Evolutionary conservation across 2,888 invertebrate genomes (phyloP).

Genomic region (Standfussiana lucernea): DNA sequence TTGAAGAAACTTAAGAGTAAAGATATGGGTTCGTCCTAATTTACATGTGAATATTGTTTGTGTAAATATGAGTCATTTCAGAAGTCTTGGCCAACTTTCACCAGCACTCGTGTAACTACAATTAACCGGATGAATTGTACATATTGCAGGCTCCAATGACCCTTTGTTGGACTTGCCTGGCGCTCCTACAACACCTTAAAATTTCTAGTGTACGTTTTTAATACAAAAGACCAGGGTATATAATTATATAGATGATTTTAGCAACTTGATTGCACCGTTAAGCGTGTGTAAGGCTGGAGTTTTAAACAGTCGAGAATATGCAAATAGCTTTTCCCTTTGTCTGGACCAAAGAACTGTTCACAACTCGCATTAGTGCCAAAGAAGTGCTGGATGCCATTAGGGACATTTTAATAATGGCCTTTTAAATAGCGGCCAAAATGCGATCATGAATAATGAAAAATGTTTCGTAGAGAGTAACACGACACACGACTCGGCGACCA

Average conservation of each 20-base stretch:
- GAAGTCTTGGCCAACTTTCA: constrained; percentile 86
- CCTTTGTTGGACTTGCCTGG: constrained; percentile 64
- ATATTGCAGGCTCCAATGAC: constrained; percentile 68
- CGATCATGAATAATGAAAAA: constrained; percentile 68
- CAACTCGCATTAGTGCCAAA: constrained; percentile 80
- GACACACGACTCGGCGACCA: constrained; percentile 41
- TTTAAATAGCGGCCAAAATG: constrained; percentile 67
- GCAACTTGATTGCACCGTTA: constrained; percentile 63
- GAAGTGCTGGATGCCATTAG: constrained; percentile 76
- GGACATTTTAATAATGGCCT: constrained; percentile 76
- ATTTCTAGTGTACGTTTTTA: constrained; percentile 13
- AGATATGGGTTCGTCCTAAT: constrained; percentile 81
- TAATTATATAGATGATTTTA: constrained; percentile 40
- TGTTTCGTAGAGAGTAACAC: constrained; percentile 62
- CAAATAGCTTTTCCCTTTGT: constrained; percentile 78
- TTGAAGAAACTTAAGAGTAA: constrained; percentile 73
- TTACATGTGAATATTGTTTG: constrained; percentile 86
- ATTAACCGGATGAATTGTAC: constrained; percentile 75
- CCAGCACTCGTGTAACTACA: constrained; percentile 81
- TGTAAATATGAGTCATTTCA: constrained; percentile 86
- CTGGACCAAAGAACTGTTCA: constrained; percentile 79
- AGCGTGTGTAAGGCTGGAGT: constrained; percentile 71
- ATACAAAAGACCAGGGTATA: constrained; percentile 1
- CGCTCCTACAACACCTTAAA: constrained; percentile 18
- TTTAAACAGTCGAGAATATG: constrained; percentile 76